phyloP scores from a whole-genome alignment of 1,140 invertebrate species.

The Brachionus koreanus region DNA sequence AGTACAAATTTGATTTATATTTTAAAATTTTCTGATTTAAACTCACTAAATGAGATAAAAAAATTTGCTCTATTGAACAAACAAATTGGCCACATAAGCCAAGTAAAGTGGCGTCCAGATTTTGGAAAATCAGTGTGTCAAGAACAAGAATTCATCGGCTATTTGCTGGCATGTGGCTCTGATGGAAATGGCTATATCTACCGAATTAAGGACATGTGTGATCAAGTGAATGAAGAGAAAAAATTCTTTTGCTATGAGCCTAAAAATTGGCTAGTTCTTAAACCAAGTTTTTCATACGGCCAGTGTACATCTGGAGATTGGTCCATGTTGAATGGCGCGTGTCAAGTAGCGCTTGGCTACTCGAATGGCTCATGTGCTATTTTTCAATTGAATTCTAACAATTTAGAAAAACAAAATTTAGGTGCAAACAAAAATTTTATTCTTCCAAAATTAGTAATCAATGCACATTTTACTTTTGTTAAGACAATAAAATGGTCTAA shows the following conservation, averaged over 20 bases:
- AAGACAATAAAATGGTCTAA: constrained; percentile 38
- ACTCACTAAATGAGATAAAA: not conserved
- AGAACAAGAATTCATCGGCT: not conserved
- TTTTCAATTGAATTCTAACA: not conserved
- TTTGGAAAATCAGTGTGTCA: not conserved
- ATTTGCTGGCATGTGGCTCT: constrained; percentile 19
- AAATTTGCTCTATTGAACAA: constrained; percentile 3
- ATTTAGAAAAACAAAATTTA: not conserved
- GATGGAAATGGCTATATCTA: constrained; percentile 7
- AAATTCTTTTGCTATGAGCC: not conserved
- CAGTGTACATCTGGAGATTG: constrained; percentile 37
- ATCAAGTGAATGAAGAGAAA: not conserved
- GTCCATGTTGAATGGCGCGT: not conserved
- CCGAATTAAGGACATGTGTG: not conserved
- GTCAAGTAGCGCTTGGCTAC: constrained; percentile 35
- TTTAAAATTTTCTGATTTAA: not conserved
- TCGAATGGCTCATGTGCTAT: not conserved
- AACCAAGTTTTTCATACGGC: not conserved
- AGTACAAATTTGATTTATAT: constrained; percentile 36
- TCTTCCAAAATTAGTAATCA: not conserved
- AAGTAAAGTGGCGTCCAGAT: not conserved
- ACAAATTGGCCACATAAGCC: constrained; percentile 3
- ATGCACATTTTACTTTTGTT: constrained; percentile 31
- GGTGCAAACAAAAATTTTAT: not conserved
- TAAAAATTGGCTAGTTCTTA: not conserved